Evolutionary conservation across 2,888 invertebrate genomes (phyloP), one percentile per base, ranked within the genome.

Genomic region (Phaedon cochleariae): DNA sequence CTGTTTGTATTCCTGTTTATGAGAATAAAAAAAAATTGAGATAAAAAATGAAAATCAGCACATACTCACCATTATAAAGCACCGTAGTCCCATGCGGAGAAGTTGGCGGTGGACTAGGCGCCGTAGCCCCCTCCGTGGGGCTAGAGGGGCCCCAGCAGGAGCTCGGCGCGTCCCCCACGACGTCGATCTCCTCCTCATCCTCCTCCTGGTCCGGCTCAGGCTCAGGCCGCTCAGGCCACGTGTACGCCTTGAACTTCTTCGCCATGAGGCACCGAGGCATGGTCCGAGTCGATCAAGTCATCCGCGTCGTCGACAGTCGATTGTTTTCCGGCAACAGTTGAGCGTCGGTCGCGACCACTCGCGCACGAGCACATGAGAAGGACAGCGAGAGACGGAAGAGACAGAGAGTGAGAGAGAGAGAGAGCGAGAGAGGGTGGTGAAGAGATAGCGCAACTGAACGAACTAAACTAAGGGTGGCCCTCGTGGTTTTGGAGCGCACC

Each of bases 201-300:
- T 88, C 89, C 82, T 86, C 87, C 62, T n/a, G n/a, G n/a, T 73
- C 73, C 62, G 80, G 78, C n/a, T n/a, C n/a, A 62, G 82, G 81
- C 71, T 68, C 65, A 53, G 68, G 59, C 59, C 59, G 64, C 79
- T 90, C 90, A 76, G 89, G 89, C 90, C 91, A 91, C 74, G 91
- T 90, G 82, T 91, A 91, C 84, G 90, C 92, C 90, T 95, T 95
- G 94, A 95, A 95, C 89, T 95, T 95, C 87, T 95, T 95, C 81
- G 95, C 95, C 94, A 95, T 95, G 85, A 95, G 90, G 88, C 95
- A 95, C 85, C 95, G 93, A 86, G 95, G 95, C 95, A 95, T 95
- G 18, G 51, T 54, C 58, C 48, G 31, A 34, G n/a, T 20, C 15
- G 21, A 37, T 22, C 26, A 17, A 57, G 45, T 57, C 45, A 57